Conservation (phyloP, 2,888 invertebrate genomes). For the Calameuta idolon region DNA sequence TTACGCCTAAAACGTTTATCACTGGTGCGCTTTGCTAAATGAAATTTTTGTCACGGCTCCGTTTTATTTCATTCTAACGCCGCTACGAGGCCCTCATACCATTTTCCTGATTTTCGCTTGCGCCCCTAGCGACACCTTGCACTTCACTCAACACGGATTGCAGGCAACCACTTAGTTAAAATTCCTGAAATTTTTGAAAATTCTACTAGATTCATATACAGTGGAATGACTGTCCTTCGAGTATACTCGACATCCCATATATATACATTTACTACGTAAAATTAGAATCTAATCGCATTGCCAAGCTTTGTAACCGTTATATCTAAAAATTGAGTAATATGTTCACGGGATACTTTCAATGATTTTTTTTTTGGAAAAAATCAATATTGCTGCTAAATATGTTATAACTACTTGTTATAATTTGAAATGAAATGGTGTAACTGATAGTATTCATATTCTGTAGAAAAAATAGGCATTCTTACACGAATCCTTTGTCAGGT, state of each 20-base stretch:
- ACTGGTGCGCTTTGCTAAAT: constrained; percentile 32
- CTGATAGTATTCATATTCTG: too few species aligned
- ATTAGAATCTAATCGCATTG: neutral
- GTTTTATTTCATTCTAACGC: constrained; percentile 45
- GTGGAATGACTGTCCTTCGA: neutral
- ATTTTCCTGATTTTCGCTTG: constrained; percentile 20
- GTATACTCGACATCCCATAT: neutral
- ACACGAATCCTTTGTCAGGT: neutral
- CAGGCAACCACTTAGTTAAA: neutral
- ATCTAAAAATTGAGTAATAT: neutral
- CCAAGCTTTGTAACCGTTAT: neutral
- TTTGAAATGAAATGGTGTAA: neutral
- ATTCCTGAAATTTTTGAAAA: neutral
- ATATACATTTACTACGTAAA: neutral
- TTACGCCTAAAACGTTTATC: constrained; percentile 20
- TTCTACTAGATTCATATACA: neutral
- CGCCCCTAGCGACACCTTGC: neutral
- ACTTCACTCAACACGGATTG: neutral
- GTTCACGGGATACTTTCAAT: neutral
- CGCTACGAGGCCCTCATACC: constrained; percentile 40
- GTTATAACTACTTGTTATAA: neutral
- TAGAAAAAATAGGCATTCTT: neutral
- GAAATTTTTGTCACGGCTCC: constrained; percentile 29
- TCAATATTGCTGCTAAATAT: neutral
- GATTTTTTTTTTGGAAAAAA: neutral